phyloP scores from a whole-genome alignment of 2,113 vertebrate genomes.

The Thryonomys swinderianus region DNA sequence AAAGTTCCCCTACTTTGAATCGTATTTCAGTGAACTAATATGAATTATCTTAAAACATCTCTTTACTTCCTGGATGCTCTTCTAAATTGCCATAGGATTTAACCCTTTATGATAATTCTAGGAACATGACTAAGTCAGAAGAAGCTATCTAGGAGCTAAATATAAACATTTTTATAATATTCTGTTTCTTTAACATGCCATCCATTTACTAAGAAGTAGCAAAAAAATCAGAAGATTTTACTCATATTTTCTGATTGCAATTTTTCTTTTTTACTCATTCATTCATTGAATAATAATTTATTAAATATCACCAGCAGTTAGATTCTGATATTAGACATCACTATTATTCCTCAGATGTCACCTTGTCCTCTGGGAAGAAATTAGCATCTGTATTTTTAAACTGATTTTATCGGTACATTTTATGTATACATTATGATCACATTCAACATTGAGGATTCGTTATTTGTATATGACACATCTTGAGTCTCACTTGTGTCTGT shows the following conservation, averaged over 20 bases:
- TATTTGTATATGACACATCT: no score
- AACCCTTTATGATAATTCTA: neutral
- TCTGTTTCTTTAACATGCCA: neutral
- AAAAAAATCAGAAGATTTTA: neutral
- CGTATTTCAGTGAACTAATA: slow-evolving; percentile 10
- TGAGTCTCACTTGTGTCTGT: neutral
- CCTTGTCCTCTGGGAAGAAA: neutral
- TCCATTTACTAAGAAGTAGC: neutral
- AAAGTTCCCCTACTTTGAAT: neutral
- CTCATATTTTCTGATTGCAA: neutral
- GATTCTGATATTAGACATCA: neutral
- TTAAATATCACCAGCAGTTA: neutral
- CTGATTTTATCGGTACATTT: neutral
- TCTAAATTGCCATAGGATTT: neutral
- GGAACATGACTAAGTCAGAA: neutral
- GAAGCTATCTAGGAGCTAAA: neutral
- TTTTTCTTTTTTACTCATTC: neutral
- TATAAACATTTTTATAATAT: neutral
- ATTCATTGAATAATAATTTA: neutral
- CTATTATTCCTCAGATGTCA: neutral
- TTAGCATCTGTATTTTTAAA: neutral
- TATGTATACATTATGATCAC: no score
- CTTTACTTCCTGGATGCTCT: neutral
- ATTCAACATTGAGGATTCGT: no score
- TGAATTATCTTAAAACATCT: neutral